phyloP scores from a whole-genome alignment of 2,797 vertebrate species.

The Acanthopagrus latus region DNA sequence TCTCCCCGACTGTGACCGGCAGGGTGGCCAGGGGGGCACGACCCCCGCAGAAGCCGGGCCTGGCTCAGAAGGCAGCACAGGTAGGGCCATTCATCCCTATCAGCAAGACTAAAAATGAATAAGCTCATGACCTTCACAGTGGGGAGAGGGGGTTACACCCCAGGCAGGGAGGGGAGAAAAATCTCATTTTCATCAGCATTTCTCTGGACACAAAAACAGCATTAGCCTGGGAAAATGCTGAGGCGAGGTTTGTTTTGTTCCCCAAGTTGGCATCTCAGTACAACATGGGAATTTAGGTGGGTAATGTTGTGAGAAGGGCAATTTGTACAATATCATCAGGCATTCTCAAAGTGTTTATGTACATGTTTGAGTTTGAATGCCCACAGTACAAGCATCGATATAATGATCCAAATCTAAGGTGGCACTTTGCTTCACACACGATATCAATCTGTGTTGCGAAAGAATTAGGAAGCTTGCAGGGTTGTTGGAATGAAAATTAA shows the following conservation, averaged over 20 bases:
- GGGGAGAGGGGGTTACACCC: conserved; percentile 58
- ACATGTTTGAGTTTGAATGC: conserved; percentile 60
- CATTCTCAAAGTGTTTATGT: conserved; percentile 62
- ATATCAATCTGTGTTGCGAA: conserved; percentile 66
- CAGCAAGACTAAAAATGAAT: conserved; percentile 79
- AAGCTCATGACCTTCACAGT: conserved; percentile 82
- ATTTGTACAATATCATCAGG: conserved; percentile 75
- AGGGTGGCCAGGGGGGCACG: conserved; percentile 64
- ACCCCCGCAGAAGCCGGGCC: conserved; percentile 57
- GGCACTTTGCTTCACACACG: conserved; percentile 57
- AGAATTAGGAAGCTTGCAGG: conserved; percentile 54
- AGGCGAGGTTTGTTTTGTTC: conserved; percentile 74
- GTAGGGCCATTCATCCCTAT: conserved; percentile 80
- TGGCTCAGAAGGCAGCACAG: conserved; percentile 69
- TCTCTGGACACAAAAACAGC: conserved; percentile 71
- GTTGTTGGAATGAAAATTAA: conserved; percentile 51
- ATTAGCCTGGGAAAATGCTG: conserved; percentile 76
- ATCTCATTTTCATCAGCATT: conserved; percentile 79
- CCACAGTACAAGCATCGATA: conserved; percentile 25
- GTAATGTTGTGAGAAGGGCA: conserved; percentile 84
- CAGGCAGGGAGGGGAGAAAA: conserved; percentile 58
- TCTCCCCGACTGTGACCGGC: conserved; percentile 74
- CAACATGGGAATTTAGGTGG: conserved; percentile 74
- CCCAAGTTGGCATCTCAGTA: conserved; percentile 63
- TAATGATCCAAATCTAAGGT: conserved; percentile 51